A percentile compares a stretch with the other conserved stretches of the same genome.
These are phyloP conservation scores for Acanthurus tractus DNA, from an alignment of 2,797 vertebrate species.

Conservation along the genomic window DNA sequence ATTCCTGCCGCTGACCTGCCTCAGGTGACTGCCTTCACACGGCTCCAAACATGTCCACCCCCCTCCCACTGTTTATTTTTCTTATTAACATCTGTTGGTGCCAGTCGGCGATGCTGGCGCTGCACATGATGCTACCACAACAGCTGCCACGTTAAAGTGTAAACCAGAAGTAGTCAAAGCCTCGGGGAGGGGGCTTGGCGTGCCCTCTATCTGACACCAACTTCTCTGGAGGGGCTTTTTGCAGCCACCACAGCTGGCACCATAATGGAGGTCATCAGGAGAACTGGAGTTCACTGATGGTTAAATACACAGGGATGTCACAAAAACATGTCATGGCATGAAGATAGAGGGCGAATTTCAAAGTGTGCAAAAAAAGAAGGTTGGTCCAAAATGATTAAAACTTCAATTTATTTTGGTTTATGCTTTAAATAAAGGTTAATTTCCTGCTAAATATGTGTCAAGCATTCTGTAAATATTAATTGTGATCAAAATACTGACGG, in stretches of 20 bases:
- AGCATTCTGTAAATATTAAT: too few relatives aligned
- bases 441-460: too few relatives aligned
- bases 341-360: not conserved
- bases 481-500: too few relatives aligned
- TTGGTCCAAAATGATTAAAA: too few relatives aligned
- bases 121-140: constrained; percentile 39
- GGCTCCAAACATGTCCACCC: constrained; percentile 33
- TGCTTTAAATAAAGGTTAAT: too few relatives aligned
- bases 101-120: constrained; percentile 26
- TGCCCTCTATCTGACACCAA: constrained; percentile 57
- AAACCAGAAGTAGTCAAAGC: constrained; percentile 40
- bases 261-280: constrained; percentile 45
- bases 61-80: constrained; percentile 49
- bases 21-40: constrained; percentile 53
- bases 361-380: too few relatives aligned
- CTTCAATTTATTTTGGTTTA: too few relatives aligned
- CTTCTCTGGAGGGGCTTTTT: constrained; percentile 36
- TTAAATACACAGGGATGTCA: constrained; percentile 9
- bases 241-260: constrained; percentile 41
- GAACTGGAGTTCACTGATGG: constrained; percentile 17
- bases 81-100: constrained; percentile 69
- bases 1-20: constrained; percentile 47
- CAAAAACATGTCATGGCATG: not conserved
- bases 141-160: constrained; percentile 68
- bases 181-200: constrained; percentile 20